phyloP scores from a whole-genome alignment of 2,888 invertebrate species.

The Malthinus flaveolus region DNA sequence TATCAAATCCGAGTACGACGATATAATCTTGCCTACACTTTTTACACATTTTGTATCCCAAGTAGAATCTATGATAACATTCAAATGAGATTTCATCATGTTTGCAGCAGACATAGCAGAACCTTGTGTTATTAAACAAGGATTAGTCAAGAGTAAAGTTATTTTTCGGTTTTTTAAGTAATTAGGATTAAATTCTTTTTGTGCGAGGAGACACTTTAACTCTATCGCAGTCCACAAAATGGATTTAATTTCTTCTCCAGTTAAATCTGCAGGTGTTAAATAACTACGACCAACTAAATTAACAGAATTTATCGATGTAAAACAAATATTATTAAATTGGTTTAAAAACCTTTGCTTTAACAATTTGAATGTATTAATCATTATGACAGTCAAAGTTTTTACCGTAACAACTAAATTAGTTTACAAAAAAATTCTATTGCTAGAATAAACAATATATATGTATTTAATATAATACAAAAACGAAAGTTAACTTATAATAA shows the following conservation, averaged over 20 bases:
- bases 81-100: slow-evolving; percentile 15
- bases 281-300: slow-evolving; percentile 25
- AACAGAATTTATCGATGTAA: background rate
- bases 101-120: slow-evolving; percentile 16
- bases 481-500: no score
- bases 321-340: no score
- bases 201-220: slow-evolving; percentile 11
- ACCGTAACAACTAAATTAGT: no score
- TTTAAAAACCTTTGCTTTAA: no score
- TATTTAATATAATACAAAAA: no score
- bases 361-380: no score
- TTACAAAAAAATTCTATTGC: no score
- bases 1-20: slow-evolving; percentile 23
- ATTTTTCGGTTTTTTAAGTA: slow-evolving; percentile 11
- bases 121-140: slow-evolving; percentile 16
- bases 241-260: slow-evolving; percentile 24
- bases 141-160: slow-evolving; percentile 19
- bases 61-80: slow-evolving; percentile 16
- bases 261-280: slow-evolving; percentile 15
- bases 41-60: slow-evolving; percentile 21
- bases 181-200: slow-evolving; percentile 6
- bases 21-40: slow-evolving; percentile 18
- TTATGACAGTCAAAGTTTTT: no score
- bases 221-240: slow-evolving; percentile 31
- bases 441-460: no score